Evolutionary conservation across 2,888 invertebrate species (phyloP), one percentile per base, ranked within the genome.

Genomic region (Cecidostiba fungosa): DNA sequence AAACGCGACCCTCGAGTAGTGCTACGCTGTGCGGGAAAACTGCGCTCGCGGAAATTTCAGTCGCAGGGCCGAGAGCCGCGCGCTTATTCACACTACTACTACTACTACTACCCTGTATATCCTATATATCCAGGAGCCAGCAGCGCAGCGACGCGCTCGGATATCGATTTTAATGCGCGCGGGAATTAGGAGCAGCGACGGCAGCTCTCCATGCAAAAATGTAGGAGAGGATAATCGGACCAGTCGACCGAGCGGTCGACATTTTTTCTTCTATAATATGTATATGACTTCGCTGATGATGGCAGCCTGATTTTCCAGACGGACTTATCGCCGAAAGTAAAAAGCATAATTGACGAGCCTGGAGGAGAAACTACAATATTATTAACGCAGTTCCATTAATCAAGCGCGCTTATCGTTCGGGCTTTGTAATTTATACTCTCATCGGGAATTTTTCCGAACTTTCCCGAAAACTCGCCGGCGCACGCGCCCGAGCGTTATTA

Each of bases 321-420:
- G 19, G 50, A 54, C 26, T 8, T 62, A 26, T 62, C 23, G 62
- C 0, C 26, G 62, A 62, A 62, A 62, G 26, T 23, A 6, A 16
- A 16, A 72, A 74, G 32, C 29, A 70, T 84, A 84, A 84, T 73
- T 84, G 74, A 84, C 62, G 47, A 47, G 78, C 43, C 32, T 6
- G 26, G 12, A n/a, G n/a, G 23, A 39, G 70, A 76, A 77, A 83
- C 79, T n/a, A n/a, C n/a, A n/a, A n/a, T n/a, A n/a, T 70, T 39
- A 81, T 82, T 86, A 86, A 83, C 85, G 84, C 81, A 80, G 69
- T 72, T 4, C 19, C 85, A 87, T 88, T 87, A 87, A 88, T 88
- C 88, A 88, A 84, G 86, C 80, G 86, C 77, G 54, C n/a, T n/a
- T 54, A 54, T 54, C 54, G 54, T 6, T n/a, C 4, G 19, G 5